Conservation (phyloP, 2,888 invertebrate genomes). For the Phengaris alcon region DNA sequence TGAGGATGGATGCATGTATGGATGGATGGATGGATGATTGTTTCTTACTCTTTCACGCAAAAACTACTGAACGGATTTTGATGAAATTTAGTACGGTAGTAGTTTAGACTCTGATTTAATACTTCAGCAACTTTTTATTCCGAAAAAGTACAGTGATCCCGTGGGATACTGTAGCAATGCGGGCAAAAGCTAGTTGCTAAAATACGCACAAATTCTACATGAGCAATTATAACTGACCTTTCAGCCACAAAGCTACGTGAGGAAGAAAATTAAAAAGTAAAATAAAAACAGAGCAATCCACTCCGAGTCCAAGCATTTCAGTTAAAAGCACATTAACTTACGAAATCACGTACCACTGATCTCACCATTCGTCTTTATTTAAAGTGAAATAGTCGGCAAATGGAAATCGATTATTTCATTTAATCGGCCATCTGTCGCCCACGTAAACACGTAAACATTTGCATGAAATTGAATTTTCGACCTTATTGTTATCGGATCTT, state of each 20-base stretch:
- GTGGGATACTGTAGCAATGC: too few species aligned
- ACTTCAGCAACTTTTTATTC: too few species aligned
- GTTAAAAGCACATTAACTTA: slow-evolving; percentile 24
- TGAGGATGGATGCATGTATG: too few species aligned
- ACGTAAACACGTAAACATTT: slow-evolving; percentile 18
- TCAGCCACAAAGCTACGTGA: neutral
- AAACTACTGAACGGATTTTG: too few species aligned
- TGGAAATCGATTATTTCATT: slow-evolving; percentile 18
- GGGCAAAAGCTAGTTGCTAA: too few species aligned
- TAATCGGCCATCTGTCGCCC: slow-evolving; percentile 11
- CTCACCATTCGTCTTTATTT: slow-evolving; percentile 50
- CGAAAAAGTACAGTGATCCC: too few species aligned
- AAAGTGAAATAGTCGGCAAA: slow-evolving; percentile 21
- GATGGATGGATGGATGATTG: too few species aligned
- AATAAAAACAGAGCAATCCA: slow-evolving; percentile 4
- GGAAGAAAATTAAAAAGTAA: neutral
- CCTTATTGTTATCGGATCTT: neutral
- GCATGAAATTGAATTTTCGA: slow-evolving; percentile 22
- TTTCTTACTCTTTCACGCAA: too few species aligned
- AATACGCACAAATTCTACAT: too few species aligned
- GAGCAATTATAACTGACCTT: too few species aligned
- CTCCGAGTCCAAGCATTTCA: slow-evolving; percentile 9
- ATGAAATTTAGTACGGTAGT: too few species aligned
- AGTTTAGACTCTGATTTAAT: too few species aligned
- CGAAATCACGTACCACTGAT: slow-evolving; percentile 24